A percentile compares a stretch with the other conserved stretches of the same genome.
Conservation (phyloP, 1,140 invertebrate genomes). For the Halyomorpha halys region DNA sequence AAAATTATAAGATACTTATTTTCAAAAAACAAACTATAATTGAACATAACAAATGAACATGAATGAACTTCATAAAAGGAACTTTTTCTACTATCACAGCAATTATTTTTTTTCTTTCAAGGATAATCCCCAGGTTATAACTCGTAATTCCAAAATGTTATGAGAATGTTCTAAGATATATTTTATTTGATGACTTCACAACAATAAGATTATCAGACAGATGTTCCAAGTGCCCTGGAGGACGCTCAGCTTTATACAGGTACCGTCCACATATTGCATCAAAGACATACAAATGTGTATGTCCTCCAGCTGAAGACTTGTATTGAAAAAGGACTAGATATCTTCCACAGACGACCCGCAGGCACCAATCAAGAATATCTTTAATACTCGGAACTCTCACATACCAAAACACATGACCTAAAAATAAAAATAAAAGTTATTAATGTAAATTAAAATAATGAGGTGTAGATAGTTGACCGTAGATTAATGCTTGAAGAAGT, state of each 20-base stretch:
- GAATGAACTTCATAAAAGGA: too few species aligned
- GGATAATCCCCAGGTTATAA: too few species aligned
- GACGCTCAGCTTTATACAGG: constrained; percentile 4
- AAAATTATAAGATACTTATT: too few species aligned
- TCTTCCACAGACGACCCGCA: background rate
- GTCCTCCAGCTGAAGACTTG: background rate
- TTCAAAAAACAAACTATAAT: too few species aligned
- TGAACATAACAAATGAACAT: too few species aligned
- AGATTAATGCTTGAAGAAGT: too few species aligned
- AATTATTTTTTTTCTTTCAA: too few species aligned
- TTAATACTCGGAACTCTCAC: background rate
- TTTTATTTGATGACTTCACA: background rate
- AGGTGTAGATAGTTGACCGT: too few species aligned
- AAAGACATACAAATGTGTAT: background rate
- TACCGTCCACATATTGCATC: background rate
- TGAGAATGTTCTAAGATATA: constrained; percentile 1
- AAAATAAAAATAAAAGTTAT: background rate
- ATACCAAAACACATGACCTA: background rate
- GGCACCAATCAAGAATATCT: constrained; percentile 6
- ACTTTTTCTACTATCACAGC: too few species aligned
- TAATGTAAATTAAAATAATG: too few species aligned
- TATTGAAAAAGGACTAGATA: constrained; percentile 7
- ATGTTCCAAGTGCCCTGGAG: constrained; percentile 4
- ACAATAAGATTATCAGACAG: constrained; percentile 5
- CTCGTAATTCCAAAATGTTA: background rate